A percentile compares a stretch with the other conserved stretches of the same genome.
Evolutionary conservation across 2,113 vertebrate genomes (phyloP).

Genomic region (Eptatretus burgeri): DNA sequence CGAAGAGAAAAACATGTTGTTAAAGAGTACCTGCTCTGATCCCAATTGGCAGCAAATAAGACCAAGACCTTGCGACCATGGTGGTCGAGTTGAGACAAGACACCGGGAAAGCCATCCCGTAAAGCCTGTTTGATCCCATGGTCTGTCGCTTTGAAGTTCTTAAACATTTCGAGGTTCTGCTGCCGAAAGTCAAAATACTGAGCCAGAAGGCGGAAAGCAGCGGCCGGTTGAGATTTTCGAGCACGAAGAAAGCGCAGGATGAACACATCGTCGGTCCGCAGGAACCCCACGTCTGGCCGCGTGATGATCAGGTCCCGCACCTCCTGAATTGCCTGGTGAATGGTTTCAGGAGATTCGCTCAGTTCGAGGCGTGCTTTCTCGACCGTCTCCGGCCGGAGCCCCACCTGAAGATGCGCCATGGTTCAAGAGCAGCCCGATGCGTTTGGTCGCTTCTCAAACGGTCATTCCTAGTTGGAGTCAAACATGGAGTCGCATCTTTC

Average conservation of each 20-base stretch:
- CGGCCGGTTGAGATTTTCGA: conserved; percentile 92
- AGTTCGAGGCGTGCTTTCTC: conserved; percentile 92
- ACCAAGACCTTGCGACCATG: conserved; percentile 84
- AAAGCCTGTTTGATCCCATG: conserved; percentile 89
- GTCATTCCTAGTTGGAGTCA: too few relatives aligned
- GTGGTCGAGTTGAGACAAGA: conserved; percentile 71
- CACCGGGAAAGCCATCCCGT: conserved; percentile 83
- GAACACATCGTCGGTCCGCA: conserved; percentile 84
- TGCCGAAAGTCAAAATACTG: conserved; percentile 94
- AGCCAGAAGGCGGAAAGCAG: conserved; percentile 75
- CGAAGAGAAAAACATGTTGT: too few relatives aligned
- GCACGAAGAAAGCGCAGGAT: conserved; percentile 78
- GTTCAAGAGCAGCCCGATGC: neutral
- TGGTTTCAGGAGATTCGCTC: conserved; percentile 77
- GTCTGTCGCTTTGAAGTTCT: conserved; percentile 93
- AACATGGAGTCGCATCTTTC: too few relatives aligned
- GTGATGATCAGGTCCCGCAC: conserved; percentile 98
- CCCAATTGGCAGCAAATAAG: conserved; percentile 93
- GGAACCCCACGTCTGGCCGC: conserved; percentile 84
- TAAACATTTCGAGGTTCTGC: conserved; percentile 98
- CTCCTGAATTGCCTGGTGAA: conserved; percentile 97
- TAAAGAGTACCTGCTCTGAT: conserved; percentile 72
- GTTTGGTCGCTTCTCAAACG: too few relatives aligned
- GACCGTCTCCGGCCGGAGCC: conserved; percentile 79
- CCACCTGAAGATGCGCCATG: conserved; percentile 96